Evolutionary conservation across 2,797 vertebrate species (phyloP).

Genomic region (Amphiprion clarkii): DNA sequence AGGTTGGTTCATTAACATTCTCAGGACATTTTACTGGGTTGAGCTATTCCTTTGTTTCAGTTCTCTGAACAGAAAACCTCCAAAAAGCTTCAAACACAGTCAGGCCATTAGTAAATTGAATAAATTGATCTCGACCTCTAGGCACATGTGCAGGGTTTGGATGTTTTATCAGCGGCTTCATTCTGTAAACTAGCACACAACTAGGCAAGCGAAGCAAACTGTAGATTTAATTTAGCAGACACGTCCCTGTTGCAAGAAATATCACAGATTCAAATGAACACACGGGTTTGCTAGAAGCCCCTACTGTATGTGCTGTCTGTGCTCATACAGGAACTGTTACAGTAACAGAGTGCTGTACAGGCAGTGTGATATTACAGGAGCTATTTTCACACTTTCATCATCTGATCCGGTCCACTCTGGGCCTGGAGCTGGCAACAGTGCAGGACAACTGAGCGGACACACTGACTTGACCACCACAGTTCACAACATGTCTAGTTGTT

Average conservation of each 20-base stretch:
- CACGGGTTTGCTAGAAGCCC: background rate
- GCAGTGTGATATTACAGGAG: constrained; percentile 72
- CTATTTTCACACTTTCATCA: constrained; percentile 80
- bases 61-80: constrained; percentile 13
- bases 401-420: constrained; percentile 59
- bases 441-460: background rate
- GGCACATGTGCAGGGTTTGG: constrained; percentile 9
- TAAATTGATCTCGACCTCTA: constrained; percentile 24
- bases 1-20: constrained; percentile 83
- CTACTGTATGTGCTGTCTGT: constrained; percentile 34
- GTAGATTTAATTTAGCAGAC: background rate
- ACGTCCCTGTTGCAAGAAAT: background rate
- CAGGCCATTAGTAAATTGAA: constrained; percentile 46
- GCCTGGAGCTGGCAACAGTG: constrained; percentile 16
- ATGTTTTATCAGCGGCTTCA: constrained; percentile 9
- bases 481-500: background rate
- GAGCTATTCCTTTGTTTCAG: constrained; percentile 71
- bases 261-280: constrained; percentile 12
- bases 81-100: constrained; percentile 23
- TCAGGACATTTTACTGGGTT: constrained; percentile 60
- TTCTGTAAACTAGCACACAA: constrained; percentile 18
- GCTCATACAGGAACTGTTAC: constrained; percentile 61
- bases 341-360: constrained; percentile 64
- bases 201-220: background rate
- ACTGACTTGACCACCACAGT: background rate